These are phyloP conservation scores for Sandelia bainsii DNA, from an alignment of 2,797 vertebrate species.

Conservation along the genomic window DNA sequence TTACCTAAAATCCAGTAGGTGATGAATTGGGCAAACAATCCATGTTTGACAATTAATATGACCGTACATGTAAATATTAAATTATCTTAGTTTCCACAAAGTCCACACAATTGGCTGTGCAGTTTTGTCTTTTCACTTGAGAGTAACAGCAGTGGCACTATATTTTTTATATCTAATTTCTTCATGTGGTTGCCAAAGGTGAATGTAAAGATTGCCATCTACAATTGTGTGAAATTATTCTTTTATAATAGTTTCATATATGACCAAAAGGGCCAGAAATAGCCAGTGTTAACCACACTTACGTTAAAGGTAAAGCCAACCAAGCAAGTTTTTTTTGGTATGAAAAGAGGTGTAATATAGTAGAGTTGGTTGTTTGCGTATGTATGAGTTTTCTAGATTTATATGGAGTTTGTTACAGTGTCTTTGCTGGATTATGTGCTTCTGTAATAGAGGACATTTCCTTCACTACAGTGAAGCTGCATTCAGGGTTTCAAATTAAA, in stretches of 20 bases:
- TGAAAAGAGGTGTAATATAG: too few relatives aligned
- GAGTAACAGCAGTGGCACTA: too few relatives aligned
- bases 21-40: neutral
- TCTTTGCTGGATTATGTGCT: conserved; percentile 5
- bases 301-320: neutral
- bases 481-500: conserved; percentile 48
- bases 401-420: neutral
- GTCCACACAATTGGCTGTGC: too few relatives aligned
- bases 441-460: conserved; percentile 37
- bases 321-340: neutral
- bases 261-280: too few relatives aligned
- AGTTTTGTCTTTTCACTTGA: too few relatives aligned
- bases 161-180: neutral
- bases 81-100: neutral
- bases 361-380: neutral
- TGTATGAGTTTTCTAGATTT: too few relatives aligned
- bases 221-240: neutral
- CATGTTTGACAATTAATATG: too few relatives aligned
- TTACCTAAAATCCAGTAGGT: neutral
- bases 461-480: conserved; percentile 27
- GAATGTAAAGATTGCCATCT: neutral
- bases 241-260: too few relatives aligned
- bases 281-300: neutral
- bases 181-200: neutral
- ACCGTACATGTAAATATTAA: neutral